Conservation (phyloP, 1,140 invertebrate genomes). For the Tetraneura akinire region DNA sequence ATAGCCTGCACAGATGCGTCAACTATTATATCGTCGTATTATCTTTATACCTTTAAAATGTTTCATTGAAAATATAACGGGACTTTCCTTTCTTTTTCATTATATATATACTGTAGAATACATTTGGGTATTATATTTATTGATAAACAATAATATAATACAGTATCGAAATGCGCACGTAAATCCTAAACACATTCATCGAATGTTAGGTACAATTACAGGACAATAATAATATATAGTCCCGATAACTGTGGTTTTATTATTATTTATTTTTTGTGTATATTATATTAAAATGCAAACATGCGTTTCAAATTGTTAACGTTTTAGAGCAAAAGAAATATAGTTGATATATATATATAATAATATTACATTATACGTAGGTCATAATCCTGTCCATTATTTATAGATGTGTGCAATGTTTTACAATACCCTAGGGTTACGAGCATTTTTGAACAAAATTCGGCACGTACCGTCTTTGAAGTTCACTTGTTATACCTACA, state of each 20-base stretch:
- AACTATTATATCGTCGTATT: neutral
- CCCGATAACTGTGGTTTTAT: neutral
- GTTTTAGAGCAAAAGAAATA: neutral
- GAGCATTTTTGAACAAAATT: constrained; percentile 28
- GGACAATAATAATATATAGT: no score
- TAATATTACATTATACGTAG: no score
- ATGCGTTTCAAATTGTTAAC: neutral
- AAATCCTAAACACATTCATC: neutral
- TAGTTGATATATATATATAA: neutral
- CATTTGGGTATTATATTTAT: neutral
- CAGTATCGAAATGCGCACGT: neutral
- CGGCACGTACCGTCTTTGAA: constrained; percentile 41
- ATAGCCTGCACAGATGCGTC: no score
- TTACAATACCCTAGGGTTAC: constrained; percentile 32
- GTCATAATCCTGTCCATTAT: neutral
- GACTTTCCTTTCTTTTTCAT: constrained; percentile 17
- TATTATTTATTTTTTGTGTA: neutral
- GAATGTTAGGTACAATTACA: no score
- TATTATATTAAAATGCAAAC: neutral
- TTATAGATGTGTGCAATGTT: constrained; percentile 16
- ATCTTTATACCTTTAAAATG: constrained; percentile 6
- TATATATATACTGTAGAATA: neutral
- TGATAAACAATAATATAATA: constrained; percentile 11
- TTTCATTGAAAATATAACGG: constrained; percentile 30
- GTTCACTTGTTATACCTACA: constrained; percentile 14